Base-by-base conservation (phyloP, 2,797 vertebrate species). In the Enteromius fasciolatus region DNA sequence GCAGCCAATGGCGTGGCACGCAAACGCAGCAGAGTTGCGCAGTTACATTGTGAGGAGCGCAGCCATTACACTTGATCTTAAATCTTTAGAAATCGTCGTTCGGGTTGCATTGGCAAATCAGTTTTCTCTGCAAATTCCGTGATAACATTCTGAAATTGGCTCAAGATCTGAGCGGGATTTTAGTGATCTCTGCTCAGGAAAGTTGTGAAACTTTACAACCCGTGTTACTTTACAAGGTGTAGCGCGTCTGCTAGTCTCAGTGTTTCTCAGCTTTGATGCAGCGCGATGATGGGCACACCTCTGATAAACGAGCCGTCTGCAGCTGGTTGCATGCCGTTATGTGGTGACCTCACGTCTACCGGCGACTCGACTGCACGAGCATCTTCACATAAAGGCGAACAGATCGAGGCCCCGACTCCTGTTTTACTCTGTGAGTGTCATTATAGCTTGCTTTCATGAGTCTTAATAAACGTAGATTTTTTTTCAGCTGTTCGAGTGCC, bases 21-120 rank as follows among this genome's bases (percentile, higher is more conserved):
- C 88, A 90, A 91, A 92, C 94, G 94, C 94, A 95, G 93, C 87
- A 90, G 92, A 91, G 61, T 92, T 95, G 94, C 94, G 94, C 94
- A 95, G 92, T 75, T 87, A 90, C 90, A 88, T 46, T 66, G 86
- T 44, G 88, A 86, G 87, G 48, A 88, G 89, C 90, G 93, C 94
- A 94, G 93, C 94, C 94, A 94, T 95, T 93, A 86, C 85, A 79
- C 66, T 78, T 75, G 41, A 48, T 48, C 64, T 57, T 31, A 63
- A 82, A 52, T 41, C 63, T 78, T 83, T 59, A 61, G 33, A 20
- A 81, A 41, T 4, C 18, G 69, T 14, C 28, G 54, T 3, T 18
- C 17, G 57, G 57, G 15, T 20, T 41, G 59, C 57, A n/a, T 23
- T 15, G 44, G 54, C 18, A 25, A 6, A n/a, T 10, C 44, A 61